Evolutionary conservation across 2,888 invertebrate genomes (phyloP).

Genomic region (Margaritifera margaritifera): DNA sequence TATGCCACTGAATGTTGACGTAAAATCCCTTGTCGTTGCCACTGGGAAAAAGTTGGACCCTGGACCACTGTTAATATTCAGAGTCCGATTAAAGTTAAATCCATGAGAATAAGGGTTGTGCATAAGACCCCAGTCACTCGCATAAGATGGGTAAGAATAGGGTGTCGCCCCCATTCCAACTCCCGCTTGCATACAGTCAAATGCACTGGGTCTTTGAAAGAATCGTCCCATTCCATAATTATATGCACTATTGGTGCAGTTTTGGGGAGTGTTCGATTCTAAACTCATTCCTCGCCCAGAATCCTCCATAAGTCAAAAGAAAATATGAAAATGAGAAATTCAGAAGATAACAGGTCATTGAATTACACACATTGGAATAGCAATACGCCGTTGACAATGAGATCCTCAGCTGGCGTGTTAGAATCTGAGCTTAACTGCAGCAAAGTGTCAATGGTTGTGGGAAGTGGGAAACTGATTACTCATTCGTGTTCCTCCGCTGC

Average conservation of each 20-base stretch:
- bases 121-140: slow-evolving; percentile 44
- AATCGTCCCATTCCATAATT: slow-evolving; percentile 54
- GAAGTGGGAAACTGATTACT: slow-evolving; percentile 33
- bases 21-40: slow-evolving; percentile 30
- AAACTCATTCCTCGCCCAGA: slow-evolving; percentile 33
- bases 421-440: slow-evolving; percentile 23
- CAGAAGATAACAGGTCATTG: slow-evolving; percentile 21
- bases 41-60: slow-evolving; percentile 13
- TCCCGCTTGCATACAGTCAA: slow-evolving; percentile 57
- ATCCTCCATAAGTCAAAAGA: slow-evolving; percentile 41
- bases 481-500: slow-evolving; percentile 32
- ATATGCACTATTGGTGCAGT: slow-evolving; percentile 30
- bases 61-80: slow-evolving; percentile 34
- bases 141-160: slow-evolving; percentile 41
- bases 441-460: slow-evolving; percentile 35
- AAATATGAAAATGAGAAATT: slow-evolving; percentile 35
- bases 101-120: slow-evolving; percentile 41
- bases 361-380: no score
- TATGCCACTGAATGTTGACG: slow-evolving; percentile 25
- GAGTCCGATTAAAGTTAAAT: slow-evolving; percentile 38
- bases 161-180: slow-evolving; percentile 44
- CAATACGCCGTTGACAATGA: no score
- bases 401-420: slow-evolving; percentile 3
- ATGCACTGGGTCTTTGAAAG: slow-evolving; percentile 51
- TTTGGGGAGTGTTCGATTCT: slow-evolving; percentile 32